Conservation (phyloP, 2,113 vertebrate species). For the Caranx ignobilis region DNA sequence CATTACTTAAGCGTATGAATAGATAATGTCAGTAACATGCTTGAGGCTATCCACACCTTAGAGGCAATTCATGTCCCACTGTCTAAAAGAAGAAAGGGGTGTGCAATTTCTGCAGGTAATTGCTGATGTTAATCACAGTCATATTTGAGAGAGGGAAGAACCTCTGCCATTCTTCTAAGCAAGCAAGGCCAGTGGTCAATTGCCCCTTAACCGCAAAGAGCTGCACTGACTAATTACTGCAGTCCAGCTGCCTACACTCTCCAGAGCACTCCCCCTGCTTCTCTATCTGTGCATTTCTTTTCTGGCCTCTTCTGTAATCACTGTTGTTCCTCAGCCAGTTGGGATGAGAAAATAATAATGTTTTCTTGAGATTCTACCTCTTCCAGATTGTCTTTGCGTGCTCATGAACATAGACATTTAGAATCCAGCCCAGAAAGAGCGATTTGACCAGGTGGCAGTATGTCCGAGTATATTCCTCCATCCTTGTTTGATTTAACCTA, state of each 20-base stretch:
- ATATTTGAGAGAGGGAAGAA: slow-evolving; percentile 53
- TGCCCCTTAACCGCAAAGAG: slow-evolving; percentile 57
- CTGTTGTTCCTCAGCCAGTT: slow-evolving; percentile 38
- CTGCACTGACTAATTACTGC: slow-evolving; percentile 77
- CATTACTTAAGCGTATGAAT: neutral
- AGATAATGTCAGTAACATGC: neutral
- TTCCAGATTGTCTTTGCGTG: slow-evolving; percentile 4
- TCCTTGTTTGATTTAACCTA: neutral
- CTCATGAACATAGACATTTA: slow-evolving; percentile 12
- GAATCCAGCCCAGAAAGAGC: slow-evolving; percentile 3
- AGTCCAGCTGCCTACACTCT: slow-evolving; percentile 68
- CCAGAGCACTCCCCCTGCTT: slow-evolving; percentile 32
- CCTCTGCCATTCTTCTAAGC: slow-evolving; percentile 55
- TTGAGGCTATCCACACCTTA: slow-evolving; percentile 11
- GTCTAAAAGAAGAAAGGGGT: slow-evolving; percentile 9
- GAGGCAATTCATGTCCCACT: slow-evolving; percentile 19
- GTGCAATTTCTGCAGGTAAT: slow-evolving; percentile 64
- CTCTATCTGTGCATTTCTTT: slow-evolving; percentile 34
- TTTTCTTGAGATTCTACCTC: neutral
- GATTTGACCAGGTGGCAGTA: slow-evolving; percentile 19
- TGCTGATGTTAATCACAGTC: slow-evolving; percentile 77
- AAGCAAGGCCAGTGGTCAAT: slow-evolving; percentile 67
- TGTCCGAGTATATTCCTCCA: neutral
- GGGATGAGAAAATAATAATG: slow-evolving; percentile 29
- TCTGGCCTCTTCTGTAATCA: slow-evolving; percentile 55